These are phyloP conservation scores for Scatophagus argus DNA, from an alignment of 2,113 vertebrate species.

Conservation along the genomic window DNA sequence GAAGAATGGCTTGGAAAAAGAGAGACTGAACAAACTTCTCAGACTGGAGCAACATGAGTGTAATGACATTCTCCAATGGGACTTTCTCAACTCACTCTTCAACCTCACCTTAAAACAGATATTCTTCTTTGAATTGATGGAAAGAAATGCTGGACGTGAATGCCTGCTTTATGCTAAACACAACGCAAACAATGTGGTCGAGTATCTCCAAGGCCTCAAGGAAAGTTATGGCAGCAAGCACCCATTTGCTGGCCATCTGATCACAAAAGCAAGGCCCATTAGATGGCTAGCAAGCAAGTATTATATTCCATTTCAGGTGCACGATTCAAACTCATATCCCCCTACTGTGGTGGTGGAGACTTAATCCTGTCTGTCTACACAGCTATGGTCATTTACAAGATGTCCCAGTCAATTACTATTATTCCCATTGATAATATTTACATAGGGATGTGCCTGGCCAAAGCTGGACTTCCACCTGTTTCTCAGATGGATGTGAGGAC, in stretches of 20 bases:
- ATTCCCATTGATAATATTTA: constrained; percentile 71
- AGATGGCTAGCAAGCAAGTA: constrained; percentile 84
- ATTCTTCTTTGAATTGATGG: constrained; percentile 87
- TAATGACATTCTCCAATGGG: constrained; percentile 59
- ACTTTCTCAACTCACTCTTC: constrained; percentile 87
- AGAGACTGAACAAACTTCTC: background rate
- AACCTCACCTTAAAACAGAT: constrained; percentile 90
- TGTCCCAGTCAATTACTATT: constrained; percentile 57
- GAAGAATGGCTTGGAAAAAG: background rate
- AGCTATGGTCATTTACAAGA: constrained; percentile 69
- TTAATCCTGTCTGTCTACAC: constrained; percentile 85
- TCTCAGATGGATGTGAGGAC: constrained; percentile 70
- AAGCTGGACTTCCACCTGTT: constrained; percentile 57
- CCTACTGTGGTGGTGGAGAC: constrained; percentile 86
- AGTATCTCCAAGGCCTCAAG: constrained; percentile 56
- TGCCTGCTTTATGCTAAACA: constrained; percentile 83
- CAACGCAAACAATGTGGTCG: constrained; percentile 84
- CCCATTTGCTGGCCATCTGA: constrained; percentile 82
- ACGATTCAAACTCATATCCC: constrained; percentile 74
- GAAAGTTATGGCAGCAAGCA: constrained; percentile 67
- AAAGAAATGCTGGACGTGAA: constrained; percentile 70
- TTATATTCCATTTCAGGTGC: constrained; percentile 81
- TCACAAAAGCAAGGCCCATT: constrained; percentile 72
- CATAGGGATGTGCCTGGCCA: constrained; percentile 82
- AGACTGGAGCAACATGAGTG: constrained; percentile 78